These are phyloP conservation scores for Cassiopea xamachana DNA, from an alignment of 30 jellyfish, hydroid and myxozoan genomes.

Conservation along the genomic window DNA sequence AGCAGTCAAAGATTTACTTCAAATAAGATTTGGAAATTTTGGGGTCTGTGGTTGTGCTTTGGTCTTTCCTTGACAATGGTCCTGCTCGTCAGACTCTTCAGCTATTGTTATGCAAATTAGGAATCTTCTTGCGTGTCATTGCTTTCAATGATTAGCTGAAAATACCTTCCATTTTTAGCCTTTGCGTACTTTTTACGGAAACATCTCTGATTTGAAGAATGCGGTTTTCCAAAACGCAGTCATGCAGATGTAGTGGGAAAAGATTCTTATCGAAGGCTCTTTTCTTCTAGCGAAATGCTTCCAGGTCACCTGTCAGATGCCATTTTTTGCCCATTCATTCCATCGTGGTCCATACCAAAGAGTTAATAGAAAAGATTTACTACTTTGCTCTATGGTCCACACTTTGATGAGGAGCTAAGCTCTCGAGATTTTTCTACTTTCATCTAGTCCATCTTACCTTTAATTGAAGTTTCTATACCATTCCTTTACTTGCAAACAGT, in stretches of 20 bases:
- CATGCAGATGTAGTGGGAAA: neutral
- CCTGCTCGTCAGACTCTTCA: constrained; percentile 2
- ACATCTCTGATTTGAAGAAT: constrained; percentile 1
- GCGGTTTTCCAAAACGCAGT: neutral
- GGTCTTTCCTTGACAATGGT: constrained; percentile 5
- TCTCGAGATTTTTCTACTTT: no score
- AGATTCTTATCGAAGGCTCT: neutral
- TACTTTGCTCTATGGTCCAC: no score
- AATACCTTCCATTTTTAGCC: constrained; percentile 34
- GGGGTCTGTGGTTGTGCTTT: constrained; percentile 7
- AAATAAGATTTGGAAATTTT: constrained; percentile 20
- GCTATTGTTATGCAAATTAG: constrained; percentile 17
- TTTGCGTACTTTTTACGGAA: neutral
- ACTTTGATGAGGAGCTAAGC: no score
- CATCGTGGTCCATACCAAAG: no score
- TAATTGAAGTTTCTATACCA: no score
- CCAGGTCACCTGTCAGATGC: neutral
- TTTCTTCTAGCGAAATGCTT: neutral
- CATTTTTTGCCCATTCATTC: neutral
- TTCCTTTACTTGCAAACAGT: no score
- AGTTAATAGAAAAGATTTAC: no score
- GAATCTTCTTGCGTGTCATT: neutral
- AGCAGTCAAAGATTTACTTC: neutral
- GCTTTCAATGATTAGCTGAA: neutral
- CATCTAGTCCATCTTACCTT: no score